phyloP scores from a whole-genome alignment of 2,888 invertebrate species.

The Drosophila neotestacea region DNA sequence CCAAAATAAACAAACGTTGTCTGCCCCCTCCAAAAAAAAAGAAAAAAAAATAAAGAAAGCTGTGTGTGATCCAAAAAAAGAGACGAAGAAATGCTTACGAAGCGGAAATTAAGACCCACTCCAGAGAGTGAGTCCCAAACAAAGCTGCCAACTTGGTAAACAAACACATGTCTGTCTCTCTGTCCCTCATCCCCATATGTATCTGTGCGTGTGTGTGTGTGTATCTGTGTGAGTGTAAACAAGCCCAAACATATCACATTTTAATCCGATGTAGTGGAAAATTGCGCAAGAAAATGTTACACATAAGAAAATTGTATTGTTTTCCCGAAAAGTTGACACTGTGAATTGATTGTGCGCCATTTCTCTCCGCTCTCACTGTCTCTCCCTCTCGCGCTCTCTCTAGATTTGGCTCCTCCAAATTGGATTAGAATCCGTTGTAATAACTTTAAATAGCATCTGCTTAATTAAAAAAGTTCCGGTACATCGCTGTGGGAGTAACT shows the following conservation, averaged over 20 bases:
- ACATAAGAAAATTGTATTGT: slow-evolving; percentile 63
- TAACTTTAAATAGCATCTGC: slow-evolving; percentile 60
- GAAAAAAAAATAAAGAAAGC: slow-evolving; percentile 1
- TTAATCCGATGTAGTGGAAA: slow-evolving; percentile 80
- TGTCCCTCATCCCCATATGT: slow-evolving; percentile 8
- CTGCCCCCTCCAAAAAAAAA: slow-evolving; percentile 19
- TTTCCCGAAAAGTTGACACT: slow-evolving; percentile 37
- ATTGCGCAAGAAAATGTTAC: slow-evolving; percentile 64
- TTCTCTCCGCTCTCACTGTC: slow-evolving; percentile 37
- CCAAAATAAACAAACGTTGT: slow-evolving; percentile 77
- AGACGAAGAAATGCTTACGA: slow-evolving; percentile 73
- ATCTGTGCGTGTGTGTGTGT: background rate
- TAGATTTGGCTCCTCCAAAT: slow-evolving; percentile 31
- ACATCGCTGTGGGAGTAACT: background rate
- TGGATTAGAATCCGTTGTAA: slow-evolving; percentile 61
- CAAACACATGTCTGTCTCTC: slow-evolving; percentile 71
- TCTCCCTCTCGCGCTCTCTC: background rate
- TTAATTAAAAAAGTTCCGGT: slow-evolving; percentile 63
- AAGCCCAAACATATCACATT: slow-evolving; percentile 81
- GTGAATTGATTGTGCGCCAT: slow-evolving; percentile 69
- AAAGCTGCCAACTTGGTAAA: slow-evolving; percentile 78
- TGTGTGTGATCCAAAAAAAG: slow-evolving; percentile 34
- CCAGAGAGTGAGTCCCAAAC: slow-evolving; percentile 60
- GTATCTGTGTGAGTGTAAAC: slow-evolving; percentile 61
- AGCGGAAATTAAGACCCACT: slow-evolving; percentile 81